Base-by-base conservation (phyloP, 2,888 invertebrate species). In the Cataglyphis cursor region DNA sequence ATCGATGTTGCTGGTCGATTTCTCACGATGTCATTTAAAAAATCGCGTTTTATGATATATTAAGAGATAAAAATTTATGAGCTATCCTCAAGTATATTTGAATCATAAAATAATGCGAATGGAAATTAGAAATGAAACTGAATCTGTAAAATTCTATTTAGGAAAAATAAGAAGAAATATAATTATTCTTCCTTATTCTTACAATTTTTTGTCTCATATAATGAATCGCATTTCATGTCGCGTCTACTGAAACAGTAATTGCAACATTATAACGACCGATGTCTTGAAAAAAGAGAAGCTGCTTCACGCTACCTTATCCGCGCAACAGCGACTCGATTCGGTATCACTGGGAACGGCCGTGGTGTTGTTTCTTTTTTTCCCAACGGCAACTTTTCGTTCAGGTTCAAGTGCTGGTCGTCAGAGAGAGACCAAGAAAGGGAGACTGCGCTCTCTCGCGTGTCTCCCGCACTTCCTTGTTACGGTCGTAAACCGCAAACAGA, bases 391-490 rank as follows among this genome's bases (percentile, higher is more conserved):
- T 73, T 88, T 88, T 89, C 82, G 87, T 80, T 74, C 81, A 62
- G 78, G 51, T 72, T 78, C 41, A 54, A 70, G 10, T 51, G 57
- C 54, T 64, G 59, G 62, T 78, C 31, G 51, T 82, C 61, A 62
- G 24, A 24, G 54, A 62, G 24, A 24, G 54, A 31, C 41, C 2
- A 54, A 84, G 54, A 35, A 38, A 57, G 21, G 9, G 21, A 41
- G 44, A 44, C 21, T 44, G 10, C 21, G 3, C 68, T 68, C 57
- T 88, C 84, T 89, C 84, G 81, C 88, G 57, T 87, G 82, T 89
- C 81, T 84, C 73, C 68, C 54, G 82, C 66, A 76, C 87, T 87
- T 87, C 85, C 88, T 88, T 84, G 82, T 89, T 89, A 85, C 78
- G 88, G 68, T 89, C 86, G 12, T 74, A 85, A 76, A 70, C 80